Evolutionary conservation across 1,140 invertebrate genomes (phyloP).

Genomic region (Orchestia grillus): DNA sequence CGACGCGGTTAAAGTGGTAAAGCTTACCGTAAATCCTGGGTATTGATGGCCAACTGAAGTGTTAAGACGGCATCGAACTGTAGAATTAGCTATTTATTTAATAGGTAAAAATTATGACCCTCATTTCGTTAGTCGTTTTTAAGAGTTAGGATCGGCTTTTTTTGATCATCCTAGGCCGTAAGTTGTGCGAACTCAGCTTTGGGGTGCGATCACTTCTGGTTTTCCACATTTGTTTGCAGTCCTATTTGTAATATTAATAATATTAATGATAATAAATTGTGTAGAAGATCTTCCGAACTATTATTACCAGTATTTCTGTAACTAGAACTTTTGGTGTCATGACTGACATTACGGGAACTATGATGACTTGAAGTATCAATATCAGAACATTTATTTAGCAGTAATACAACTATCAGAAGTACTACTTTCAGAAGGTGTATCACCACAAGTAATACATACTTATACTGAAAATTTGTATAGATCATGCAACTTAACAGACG

Average conservation of each 20-base stretch:
- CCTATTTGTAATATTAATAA: neutral
- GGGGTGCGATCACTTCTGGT: neutral
- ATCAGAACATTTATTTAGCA: neutral
- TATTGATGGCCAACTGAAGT: constrained; percentile 40
- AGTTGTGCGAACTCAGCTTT: neutral
- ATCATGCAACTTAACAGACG: neutral
- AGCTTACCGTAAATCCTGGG: neutral
- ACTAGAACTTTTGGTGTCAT: too few species aligned
- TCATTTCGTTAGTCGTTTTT: neutral
- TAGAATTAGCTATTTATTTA: constrained; percentile 17
- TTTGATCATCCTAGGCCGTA: too few species aligned
- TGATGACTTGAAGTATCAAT: neutral
- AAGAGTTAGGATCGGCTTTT: neutral
- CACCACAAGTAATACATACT: neutral
- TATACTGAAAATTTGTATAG: neutral
- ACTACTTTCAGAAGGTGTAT: too few species aligned
- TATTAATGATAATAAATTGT: neutral
- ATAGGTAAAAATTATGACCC: neutral
- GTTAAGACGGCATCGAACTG: constrained; percentile 3
- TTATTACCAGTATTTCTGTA: neutral
- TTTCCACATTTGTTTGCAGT: neutral
- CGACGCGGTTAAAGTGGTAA: too few species aligned
- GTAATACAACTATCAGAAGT: neutral
- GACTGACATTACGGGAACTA: neutral
- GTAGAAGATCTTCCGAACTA: neutral